Evolutionary conservation across 2,888 invertebrate genomes (phyloP).

Genomic region (Clunio marinus): DNA sequence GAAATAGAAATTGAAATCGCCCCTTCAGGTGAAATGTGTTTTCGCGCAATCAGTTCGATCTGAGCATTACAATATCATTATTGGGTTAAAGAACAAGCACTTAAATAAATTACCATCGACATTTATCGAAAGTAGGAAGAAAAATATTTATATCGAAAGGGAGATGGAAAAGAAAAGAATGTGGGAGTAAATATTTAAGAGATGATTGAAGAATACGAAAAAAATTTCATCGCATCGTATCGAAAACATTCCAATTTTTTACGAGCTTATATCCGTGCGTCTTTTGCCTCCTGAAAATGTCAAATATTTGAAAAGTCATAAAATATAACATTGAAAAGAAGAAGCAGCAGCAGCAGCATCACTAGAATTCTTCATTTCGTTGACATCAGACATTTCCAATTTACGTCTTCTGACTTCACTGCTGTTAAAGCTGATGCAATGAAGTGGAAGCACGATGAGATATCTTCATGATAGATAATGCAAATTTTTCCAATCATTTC

Average conservation of each 20-base stretch:
- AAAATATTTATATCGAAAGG: too few species aligned
- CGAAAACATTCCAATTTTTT: too few species aligned
- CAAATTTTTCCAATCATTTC: too few species aligned
- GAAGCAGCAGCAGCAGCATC: too few species aligned
- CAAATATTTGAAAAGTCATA: not conserved
- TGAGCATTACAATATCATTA: slow-evolving; percentile 1
- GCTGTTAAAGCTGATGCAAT: not conserved
- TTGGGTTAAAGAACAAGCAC: slow-evolving; percentile 17
- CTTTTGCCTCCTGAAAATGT: not conserved
- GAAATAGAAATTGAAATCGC: not conserved
- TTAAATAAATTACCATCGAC: slow-evolving; percentile 27
- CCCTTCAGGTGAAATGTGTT: not conserved
- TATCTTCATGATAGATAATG: slow-evolving; percentile 3
- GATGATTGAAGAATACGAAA: not conserved
- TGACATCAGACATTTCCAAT: too few species aligned
- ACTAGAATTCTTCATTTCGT: too few species aligned
- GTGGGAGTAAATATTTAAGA: too few species aligned
- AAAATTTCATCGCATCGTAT: too few species aligned
- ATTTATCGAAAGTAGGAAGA: too few species aligned
- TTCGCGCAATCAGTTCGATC: slow-evolving; percentile 17
- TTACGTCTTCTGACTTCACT: not conserved
- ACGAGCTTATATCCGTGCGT: too few species aligned
- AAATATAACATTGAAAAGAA: not conserved
- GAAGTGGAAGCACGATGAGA: not conserved
- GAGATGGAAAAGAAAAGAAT: slow-evolving; percentile 4